These are phyloP conservation scores for Tethea ocularis DNA, from an alignment of 2,888 invertebrate species.

Conservation along the genomic window DNA sequence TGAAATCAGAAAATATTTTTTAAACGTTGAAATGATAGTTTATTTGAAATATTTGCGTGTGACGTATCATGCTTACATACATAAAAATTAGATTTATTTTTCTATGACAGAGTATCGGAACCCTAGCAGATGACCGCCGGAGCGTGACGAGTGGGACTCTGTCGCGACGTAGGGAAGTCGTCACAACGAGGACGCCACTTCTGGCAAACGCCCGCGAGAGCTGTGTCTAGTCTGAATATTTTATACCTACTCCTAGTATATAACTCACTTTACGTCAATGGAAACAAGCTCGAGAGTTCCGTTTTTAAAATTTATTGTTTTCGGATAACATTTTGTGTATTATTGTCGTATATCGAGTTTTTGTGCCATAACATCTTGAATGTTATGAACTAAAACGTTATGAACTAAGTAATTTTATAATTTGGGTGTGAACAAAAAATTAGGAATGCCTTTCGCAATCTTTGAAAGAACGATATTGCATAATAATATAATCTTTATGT, in stretches of 20 bases:
- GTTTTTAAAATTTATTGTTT: background rate
- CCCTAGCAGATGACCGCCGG: conserved; percentile 69
- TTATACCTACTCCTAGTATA: conserved; percentile 23
- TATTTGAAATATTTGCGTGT: no score
- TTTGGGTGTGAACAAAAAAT: no score
- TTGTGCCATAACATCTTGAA: no score
- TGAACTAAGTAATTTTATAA: no score
- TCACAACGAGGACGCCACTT: conserved; percentile 88
- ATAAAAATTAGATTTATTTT: no score
- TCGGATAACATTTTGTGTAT: background rate
- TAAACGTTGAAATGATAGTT: no score
- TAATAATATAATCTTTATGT: no score
- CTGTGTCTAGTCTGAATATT: conserved; percentile 80
- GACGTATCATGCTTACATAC: no score
- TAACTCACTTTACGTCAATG: conserved; percentile 33
- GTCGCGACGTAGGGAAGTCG: conserved; percentile 85
- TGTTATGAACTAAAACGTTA: no score
- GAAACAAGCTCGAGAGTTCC: conserved; percentile 20
- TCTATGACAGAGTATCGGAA: conserved; percentile 67
- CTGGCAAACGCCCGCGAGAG: conserved; percentile 87
- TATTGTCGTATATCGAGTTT: background rate
- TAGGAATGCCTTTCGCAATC: no score
- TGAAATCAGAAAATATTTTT: no score
- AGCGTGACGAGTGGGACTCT: conserved; percentile 74
- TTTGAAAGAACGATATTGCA: background rate